These are phyloP conservation scores for Plecturocebus donacophilus DNA, from an alignment of 2,113 vertebrate genomes.

Conservation along the genomic window DNA sequence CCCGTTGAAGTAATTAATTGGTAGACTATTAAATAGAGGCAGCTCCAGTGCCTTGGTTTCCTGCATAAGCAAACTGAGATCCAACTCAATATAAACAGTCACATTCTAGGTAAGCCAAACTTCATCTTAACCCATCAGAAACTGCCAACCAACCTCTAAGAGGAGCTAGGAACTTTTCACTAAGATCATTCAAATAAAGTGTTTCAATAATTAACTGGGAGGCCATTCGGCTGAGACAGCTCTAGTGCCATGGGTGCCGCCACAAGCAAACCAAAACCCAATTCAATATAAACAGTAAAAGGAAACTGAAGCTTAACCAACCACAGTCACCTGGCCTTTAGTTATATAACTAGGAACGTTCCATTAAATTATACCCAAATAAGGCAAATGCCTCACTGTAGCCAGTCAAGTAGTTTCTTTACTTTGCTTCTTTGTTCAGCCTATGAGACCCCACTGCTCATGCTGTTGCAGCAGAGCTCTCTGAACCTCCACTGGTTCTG, in stretches of 20 bases:
- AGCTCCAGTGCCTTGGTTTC: neutral
- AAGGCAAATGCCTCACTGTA: neutral
- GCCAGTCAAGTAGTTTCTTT: neutral
- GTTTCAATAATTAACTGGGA: neutral
- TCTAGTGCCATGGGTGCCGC: neutral
- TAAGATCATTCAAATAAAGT: neutral
- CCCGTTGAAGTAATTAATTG: neutral
- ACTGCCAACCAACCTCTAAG: neutral
- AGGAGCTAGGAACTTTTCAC: neutral
- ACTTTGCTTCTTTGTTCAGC: neutral
- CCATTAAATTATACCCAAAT: neutral
- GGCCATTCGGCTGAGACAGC: too few species aligned
- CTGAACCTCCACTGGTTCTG: neutral
- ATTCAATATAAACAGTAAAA: neutral
- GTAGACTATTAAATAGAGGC: neutral
- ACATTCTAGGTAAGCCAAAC: neutral
- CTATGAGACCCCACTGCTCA: neutral
- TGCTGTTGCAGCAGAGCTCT: neutral
- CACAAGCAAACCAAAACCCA: neutral
- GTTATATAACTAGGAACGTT: neutral
- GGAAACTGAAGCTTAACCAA: neutral
- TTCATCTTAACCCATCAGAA: neutral
- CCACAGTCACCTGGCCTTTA: neutral
- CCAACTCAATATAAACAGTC: neutral
- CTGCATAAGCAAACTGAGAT: neutral